Conservation (phyloP, 2,113 vertebrate species). For the Nycticebus coucang region DNA sequence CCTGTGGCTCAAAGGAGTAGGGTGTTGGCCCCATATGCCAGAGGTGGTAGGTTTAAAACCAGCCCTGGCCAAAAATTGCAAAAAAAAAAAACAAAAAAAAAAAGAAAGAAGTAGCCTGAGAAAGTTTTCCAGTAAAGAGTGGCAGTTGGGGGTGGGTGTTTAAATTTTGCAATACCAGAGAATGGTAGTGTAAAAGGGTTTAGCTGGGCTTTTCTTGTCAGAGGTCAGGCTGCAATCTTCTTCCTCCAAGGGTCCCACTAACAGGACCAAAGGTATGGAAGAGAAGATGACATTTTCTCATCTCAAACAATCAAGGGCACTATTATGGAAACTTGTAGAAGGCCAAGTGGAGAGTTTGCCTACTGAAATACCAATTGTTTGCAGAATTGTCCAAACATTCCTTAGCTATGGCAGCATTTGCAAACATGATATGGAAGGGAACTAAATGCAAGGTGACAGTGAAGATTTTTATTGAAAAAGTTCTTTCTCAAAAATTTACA, state of each 20-base stretch:
- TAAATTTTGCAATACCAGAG: background rate
- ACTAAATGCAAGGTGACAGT: conserved; percentile 43
- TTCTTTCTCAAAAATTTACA: conserved; percentile 44
- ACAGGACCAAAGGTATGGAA: background rate
- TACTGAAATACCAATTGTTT: conserved; percentile 33
- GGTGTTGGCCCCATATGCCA: too few relatives aligned
- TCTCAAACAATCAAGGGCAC: conserved; percentile 26
- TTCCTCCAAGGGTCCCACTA: background rate
- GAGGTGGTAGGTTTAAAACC: too few relatives aligned
- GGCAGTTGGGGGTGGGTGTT: background rate
- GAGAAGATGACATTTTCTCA: conserved; percentile 32
- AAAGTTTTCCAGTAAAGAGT: background rate
- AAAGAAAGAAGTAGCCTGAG: background rate
- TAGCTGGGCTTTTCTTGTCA: background rate
- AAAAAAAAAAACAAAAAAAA: too few relatives aligned
- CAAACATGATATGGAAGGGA: conserved; percentile 24
- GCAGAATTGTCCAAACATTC: conserved; percentile 32
- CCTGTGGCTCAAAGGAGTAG: too few relatives aligned
- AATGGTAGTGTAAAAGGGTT: background rate
- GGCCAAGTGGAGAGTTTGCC: background rate
- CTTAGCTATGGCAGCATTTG: conserved; percentile 34
- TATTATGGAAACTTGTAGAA: conserved; percentile 19
- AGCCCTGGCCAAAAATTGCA: too few relatives aligned
- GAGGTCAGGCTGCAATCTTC: background rate
- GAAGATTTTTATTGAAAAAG: conserved; percentile 31